Evolutionary conservation across 2,888 invertebrate genomes (phyloP), one percentile per base, ranked within the genome.

Genomic region (Lasioglossum zephyrum): DNA sequence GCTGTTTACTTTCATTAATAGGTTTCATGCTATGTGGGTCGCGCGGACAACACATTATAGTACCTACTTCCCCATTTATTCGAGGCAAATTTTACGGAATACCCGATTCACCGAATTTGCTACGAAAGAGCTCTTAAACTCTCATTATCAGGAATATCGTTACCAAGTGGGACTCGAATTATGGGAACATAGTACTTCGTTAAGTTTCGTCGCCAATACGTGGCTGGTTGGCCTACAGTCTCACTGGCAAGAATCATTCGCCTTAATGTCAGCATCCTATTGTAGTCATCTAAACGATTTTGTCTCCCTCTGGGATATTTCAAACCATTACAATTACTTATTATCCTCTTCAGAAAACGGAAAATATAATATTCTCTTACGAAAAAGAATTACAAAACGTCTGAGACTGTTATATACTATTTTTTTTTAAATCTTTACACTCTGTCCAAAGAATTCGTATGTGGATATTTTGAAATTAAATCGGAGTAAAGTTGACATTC

Each of bases 141-240:
- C 70, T 70, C 39, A 41, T 70, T 70, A 70, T 41, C 70, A n/a
- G n/a, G 41, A 70, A 41, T 41, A 70, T 70, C n/a, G 70, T 70
- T 39, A 69, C 36, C 31, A 70, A 70, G 70, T 22, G 70, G n/a
- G 11, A 39, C 70, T 41, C 39, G 70, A 39, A 70, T 41, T 70
- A 70, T 70, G 39, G 9, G 70, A 70, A 70, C 4, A 41, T 70
- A 70, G 39, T 22, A 13, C 41, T 41, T 41, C 41, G 22, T n/a
- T 41, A 13, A 70, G 22, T 70, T 70, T n/a, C 39, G 22, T n/a
- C 11, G 41, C n/a, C n/a, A 70, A 70, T 70, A n/a, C 39, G 2
- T 66, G 8, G 11, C 2, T 66, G 36, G 18, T 18, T 70, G 13
- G 41, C 13, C 36, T 69, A n/a, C 13, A 22, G 22, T 22, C 4